phyloP scores from a whole-genome alignment of 2,888 invertebrate species.

The Pseudoips prasinana region DNA sequence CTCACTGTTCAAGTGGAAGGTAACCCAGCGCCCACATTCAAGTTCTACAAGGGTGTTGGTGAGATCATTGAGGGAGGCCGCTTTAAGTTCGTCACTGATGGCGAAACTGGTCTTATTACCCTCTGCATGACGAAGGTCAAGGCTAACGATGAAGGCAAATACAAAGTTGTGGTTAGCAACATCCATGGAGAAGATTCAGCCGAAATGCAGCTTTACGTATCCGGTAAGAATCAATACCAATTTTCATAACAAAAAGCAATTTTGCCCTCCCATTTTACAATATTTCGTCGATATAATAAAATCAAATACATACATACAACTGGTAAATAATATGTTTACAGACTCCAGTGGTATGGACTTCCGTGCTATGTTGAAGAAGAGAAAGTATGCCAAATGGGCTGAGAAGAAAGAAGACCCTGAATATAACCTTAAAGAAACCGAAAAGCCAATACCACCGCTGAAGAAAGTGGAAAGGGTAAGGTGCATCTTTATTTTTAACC shows the following conservation, averaged over 20 bases:
- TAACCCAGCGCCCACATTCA: slow-evolving; percentile 96
- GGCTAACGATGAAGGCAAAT: slow-evolving; percentile 98
- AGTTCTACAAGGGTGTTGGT: slow-evolving; percentile 96
- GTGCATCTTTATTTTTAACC: slow-evolving; percentile 21
- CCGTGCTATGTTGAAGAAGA: slow-evolving; percentile 98
- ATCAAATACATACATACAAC: no score
- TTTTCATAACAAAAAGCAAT: not conserved
- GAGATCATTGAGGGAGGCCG: slow-evolving; percentile 97
- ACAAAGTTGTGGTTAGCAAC: slow-evolving; percentile 95
- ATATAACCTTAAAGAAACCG: slow-evolving; percentile 95
- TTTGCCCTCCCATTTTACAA: no score
- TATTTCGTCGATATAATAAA: no score
- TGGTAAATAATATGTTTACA: slow-evolving; percentile 40
- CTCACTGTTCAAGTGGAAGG: slow-evolving; percentile 97
- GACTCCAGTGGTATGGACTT: slow-evolving; percentile 99
- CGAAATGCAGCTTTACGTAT: slow-evolving; percentile 97
- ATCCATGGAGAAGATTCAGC: slow-evolving; percentile 97
- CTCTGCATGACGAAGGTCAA: slow-evolving; percentile 98
- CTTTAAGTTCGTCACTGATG: slow-evolving; percentile 97
- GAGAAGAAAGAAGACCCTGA: slow-evolving; percentile 95
- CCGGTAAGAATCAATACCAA: slow-evolving; percentile 82
- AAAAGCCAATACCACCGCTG: slow-evolving; percentile 91
- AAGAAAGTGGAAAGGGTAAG: slow-evolving; percentile 97
- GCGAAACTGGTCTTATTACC: slow-evolving; percentile 94
- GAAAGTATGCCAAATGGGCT: slow-evolving; percentile 96